Base-by-base conservation (phyloP, 2,113 vertebrate genomes). In the Phalacrocorax brasilianus region DNA sequence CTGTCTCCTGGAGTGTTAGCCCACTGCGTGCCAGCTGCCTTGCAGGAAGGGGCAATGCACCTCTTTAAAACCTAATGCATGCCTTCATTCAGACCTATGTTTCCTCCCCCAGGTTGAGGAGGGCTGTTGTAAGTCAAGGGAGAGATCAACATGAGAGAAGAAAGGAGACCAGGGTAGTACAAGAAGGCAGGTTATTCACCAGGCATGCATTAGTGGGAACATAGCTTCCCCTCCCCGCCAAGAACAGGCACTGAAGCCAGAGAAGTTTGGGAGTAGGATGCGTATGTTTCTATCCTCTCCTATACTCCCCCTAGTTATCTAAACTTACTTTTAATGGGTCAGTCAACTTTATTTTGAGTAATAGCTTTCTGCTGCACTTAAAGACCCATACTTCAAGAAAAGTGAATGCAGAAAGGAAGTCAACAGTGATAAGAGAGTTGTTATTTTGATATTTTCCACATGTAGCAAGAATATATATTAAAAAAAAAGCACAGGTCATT, bases 391-490 rank as follows among this genome's bases (percentile, higher is more conserved):
- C 85, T 94, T 96, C 82, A 91, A 81, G 83, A 87, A 94, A 97
- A 92, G 42, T 93, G 91, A 97, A 95, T 89, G 80, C 84, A 94
- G 90, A 95, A 95, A 83, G 81, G 90, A 97, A 97, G 93, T 93
- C 92, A 93, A 90, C 76, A 86, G 82, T 59, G 95, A 97, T 97
- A 96, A 96, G 90, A 94, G 80, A 89, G 77, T 77, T 90, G 86
- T 84, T 91, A 96, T 61, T 90, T 89, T 95, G 91, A 96, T 96
- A 92, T 88, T 96, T 94, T 96, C 93, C 96, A 96, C 85, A 95
- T 93, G 96, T 82, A 88, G 59, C 40, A 76, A 55, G 68, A 86
- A 82, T 50, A 87, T 79, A 91, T 77, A 52, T 77, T 65, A 88
- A 84, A 27, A 38, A 33, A 62, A 58, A 30, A 26, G 45, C n/a